Evolutionary conservation across 2,113 vertebrate genomes (phyloP).

Genomic region (Mystacornis crossleyi): DNA sequence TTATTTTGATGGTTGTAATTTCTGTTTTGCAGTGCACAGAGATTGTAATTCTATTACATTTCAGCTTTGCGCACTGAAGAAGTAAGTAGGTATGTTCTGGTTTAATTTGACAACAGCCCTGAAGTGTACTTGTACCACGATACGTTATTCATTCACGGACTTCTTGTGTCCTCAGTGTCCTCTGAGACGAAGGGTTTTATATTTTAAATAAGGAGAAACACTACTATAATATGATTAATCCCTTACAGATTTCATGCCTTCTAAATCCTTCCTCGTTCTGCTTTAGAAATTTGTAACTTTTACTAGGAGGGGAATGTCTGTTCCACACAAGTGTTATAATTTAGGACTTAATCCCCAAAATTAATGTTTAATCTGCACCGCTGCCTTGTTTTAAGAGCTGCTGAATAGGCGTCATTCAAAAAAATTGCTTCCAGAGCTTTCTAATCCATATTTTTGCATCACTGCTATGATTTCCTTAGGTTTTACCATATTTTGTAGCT

Average conservation of each 20-base stretch:
- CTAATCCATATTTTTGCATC: slow-evolving; percentile 39
- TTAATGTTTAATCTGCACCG: slow-evolving; percentile 47
- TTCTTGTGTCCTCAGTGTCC: background rate
- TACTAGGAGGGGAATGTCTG: background rate
- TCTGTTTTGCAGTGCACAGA: background rate
- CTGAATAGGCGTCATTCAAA: slow-evolving; percentile 14
- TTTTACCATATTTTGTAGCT: slow-evolving; percentile 34
- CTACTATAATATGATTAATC: slow-evolving; percentile 28
- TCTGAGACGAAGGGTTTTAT: background rate
- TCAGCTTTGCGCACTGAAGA: background rate
- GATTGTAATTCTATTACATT: background rate
- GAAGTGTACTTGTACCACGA: background rate
- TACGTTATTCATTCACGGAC: background rate
- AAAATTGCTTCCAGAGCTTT: slow-evolving; percentile 16
- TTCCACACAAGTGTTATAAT: background rate
- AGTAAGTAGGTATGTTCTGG: background rate
- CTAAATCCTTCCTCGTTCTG: slow-evolving; percentile 23
- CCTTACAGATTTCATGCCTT: slow-evolving; percentile 38
- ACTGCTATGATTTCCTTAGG: background rate
- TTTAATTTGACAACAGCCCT: background rate
- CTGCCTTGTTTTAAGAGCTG: slow-evolving; percentile 23
- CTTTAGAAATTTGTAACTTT: slow-evolving; percentile 29
- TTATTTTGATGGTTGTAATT: background rate
- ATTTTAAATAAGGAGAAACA: slow-evolving; percentile 26
- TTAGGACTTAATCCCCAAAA: slow-evolving; percentile 51